phyloP scores from a whole-genome alignment of 2,113 vertebrate genomes.

The Chionodraco myersi region DNA sequence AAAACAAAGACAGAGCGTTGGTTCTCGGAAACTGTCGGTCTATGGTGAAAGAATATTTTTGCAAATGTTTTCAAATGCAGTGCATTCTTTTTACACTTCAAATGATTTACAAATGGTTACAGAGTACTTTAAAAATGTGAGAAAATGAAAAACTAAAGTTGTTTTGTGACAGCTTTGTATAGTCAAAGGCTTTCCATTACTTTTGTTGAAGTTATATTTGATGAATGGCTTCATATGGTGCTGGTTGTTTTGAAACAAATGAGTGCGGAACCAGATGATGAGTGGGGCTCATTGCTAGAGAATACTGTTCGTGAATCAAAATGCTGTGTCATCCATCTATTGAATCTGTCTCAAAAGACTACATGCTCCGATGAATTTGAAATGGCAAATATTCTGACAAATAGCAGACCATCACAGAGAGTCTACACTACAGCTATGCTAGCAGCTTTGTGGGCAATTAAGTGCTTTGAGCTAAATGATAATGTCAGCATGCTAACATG shows the following conservation, averaged over 20 bases:
- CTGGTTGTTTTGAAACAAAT: conserved; percentile 40
- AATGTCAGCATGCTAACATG: not conserved
- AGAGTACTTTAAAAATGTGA: conserved; percentile 48
- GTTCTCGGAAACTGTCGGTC: conserved; percentile 52
- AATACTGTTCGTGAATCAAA: conserved; percentile 45
- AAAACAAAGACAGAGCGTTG: conserved; percentile 70
- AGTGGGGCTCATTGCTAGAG: conserved; percentile 21
- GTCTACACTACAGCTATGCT: not conserved
- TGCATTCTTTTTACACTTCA: conserved; percentile 39
- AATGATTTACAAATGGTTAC: conserved; percentile 59
- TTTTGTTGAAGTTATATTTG: conserved; percentile 49
- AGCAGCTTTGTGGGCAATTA: not conserved
- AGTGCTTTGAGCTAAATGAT: not conserved
- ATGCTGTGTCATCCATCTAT: conserved; percentile 13
- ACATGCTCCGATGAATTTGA: conserved; percentile 10
- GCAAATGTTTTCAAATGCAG: conserved; percentile 22
- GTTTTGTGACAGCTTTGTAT: conserved; percentile 31
- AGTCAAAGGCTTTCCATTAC: conserved; percentile 36
- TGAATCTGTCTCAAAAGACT: conserved; percentile 18
- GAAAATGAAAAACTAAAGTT: conserved; percentile 61
- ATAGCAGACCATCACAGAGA: not conserved
- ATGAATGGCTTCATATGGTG: conserved; percentile 52
- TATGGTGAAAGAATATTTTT: conserved; percentile 48
- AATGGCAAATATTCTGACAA: conserved; percentile 10
- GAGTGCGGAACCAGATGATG: conserved; percentile 60